Evolutionary conservation across 2,888 invertebrate species (phyloP).

Genomic region (Drosophila atroscutellata): DNA sequence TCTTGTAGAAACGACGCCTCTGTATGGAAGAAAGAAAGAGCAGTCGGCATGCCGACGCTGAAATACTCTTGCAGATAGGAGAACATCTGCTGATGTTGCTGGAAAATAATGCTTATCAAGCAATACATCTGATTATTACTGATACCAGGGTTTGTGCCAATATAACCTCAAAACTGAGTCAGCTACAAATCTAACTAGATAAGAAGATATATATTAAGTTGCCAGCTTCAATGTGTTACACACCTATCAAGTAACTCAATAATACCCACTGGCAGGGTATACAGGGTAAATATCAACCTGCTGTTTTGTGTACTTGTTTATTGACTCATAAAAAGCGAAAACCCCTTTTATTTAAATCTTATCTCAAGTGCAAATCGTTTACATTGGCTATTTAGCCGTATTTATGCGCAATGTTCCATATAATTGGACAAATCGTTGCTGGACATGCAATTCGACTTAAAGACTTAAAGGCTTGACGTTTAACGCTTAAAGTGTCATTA

Average conservation of each 20-base stretch:
- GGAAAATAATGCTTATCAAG: background rate
- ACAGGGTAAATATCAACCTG: slow-evolving; percentile 1
- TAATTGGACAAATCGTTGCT: slow-evolving; percentile 75
- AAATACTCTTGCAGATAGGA: background rate
- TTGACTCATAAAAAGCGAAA: slow-evolving; percentile 62
- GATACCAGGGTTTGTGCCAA: too few relatives aligned
- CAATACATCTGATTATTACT: background rate
- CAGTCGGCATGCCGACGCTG: background rate
- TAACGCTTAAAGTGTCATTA: slow-evolving; percentile 30
- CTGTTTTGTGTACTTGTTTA: slow-evolving; percentile 47
- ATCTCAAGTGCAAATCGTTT: slow-evolving; percentile 70
- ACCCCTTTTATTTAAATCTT: slow-evolving; percentile 44
- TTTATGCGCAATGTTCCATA: slow-evolving; percentile 59
- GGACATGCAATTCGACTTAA: slow-evolving; percentile 61
- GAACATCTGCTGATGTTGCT: background rate
- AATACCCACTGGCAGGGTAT: background rate
- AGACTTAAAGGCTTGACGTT: slow-evolving; percentile 11
- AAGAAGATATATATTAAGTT: background rate
- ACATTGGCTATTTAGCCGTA: slow-evolving; percentile 58
- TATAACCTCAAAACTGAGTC: background rate
- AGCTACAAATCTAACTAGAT: background rate
- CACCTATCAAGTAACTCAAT: background rate
- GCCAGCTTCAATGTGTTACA: background rate
- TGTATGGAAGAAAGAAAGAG: slow-evolving; percentile 11
- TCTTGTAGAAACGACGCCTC: slow-evolving; percentile 13